These are phyloP conservation scores for Anguilla marmorata DNA, from an alignment of 2,797 vertebrate species.

Conservation along the genomic window DNA sequence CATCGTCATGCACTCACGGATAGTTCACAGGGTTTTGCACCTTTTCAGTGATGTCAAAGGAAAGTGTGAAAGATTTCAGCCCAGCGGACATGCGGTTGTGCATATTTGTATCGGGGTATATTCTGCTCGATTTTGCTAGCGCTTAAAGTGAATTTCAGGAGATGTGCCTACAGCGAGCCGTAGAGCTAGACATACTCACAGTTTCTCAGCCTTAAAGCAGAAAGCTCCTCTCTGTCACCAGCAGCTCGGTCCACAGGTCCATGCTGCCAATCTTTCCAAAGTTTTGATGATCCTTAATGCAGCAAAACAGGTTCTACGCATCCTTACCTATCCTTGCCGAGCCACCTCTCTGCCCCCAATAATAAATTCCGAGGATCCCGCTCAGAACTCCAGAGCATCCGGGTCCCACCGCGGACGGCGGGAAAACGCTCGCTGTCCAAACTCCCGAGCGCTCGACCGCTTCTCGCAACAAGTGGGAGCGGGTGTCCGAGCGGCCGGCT, in stretches of 20 bases:
- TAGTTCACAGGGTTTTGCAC: background rate
- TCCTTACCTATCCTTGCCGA: background rate
- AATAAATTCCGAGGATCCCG: background rate
- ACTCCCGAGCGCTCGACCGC: background rate
- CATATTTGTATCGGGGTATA: background rate
- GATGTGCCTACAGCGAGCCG: background rate
- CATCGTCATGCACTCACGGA: no score
- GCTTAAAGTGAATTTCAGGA: background rate
- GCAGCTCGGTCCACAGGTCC: background rate
- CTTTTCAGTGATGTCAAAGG: background rate
- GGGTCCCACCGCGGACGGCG: background rate
- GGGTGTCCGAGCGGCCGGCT: background rate
- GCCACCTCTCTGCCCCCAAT: background rate
- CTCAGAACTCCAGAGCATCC: background rate
- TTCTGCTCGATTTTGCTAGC: background rate
- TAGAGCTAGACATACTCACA: background rate
- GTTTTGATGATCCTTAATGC: background rate
- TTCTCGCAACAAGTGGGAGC: background rate
- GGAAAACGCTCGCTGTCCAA: background rate
- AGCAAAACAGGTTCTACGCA: background rate
- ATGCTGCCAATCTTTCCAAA: background rate
- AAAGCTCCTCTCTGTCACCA: background rate
- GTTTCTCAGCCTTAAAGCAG: background rate
- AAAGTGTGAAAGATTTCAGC: background rate
- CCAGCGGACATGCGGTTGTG: background rate